phyloP scores from a whole-genome alignment of 2,888 invertebrate genomes.

The Pollenia amentaria region DNA sequence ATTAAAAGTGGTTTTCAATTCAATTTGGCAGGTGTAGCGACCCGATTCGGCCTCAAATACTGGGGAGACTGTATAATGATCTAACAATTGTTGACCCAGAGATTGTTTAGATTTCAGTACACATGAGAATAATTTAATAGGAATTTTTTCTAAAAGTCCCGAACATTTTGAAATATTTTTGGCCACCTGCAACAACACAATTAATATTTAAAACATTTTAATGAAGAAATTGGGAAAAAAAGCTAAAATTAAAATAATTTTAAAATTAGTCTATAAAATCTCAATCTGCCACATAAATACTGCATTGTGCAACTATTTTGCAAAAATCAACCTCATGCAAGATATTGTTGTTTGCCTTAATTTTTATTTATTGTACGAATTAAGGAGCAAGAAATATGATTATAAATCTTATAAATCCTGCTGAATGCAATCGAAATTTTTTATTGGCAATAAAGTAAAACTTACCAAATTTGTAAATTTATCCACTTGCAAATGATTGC shows the following conservation, averaged over 20 bases:
- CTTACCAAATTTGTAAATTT: constrained; percentile 84
- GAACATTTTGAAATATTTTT: constrained; percentile 82
- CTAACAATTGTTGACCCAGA: constrained; percentile 79
- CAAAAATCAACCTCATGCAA: constrained; percentile 23
- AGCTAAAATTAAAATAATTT: neutral
- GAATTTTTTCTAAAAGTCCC: constrained; percentile 78
- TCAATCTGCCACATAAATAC: constrained; percentile 1
- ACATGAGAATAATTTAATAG: constrained; percentile 82
- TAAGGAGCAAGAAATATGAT: neutral
- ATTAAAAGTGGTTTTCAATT: constrained; percentile 79
- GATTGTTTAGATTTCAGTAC: constrained; percentile 81
- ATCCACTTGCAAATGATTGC: constrained; percentile 84
- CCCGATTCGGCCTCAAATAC: constrained; percentile 80
- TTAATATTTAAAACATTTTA: neutral
- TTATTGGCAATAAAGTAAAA: constrained; percentile 34
- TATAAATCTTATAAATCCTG: constrained; percentile 45
- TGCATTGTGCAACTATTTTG: constrained; percentile 13
- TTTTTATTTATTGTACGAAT: constrained; percentile 27
- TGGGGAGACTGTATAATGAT: constrained; percentile 81
- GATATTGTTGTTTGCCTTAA: neutral
- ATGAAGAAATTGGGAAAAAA: neutral
- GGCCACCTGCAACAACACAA: constrained; percentile 78
- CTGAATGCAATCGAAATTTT: constrained; percentile 48
- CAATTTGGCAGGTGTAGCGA: constrained; percentile 83
- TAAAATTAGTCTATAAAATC: neutral